Evolutionary conservation across 2,113 vertebrate genomes (phyloP).

Genomic region (Chinchilla lanigera): DNA sequence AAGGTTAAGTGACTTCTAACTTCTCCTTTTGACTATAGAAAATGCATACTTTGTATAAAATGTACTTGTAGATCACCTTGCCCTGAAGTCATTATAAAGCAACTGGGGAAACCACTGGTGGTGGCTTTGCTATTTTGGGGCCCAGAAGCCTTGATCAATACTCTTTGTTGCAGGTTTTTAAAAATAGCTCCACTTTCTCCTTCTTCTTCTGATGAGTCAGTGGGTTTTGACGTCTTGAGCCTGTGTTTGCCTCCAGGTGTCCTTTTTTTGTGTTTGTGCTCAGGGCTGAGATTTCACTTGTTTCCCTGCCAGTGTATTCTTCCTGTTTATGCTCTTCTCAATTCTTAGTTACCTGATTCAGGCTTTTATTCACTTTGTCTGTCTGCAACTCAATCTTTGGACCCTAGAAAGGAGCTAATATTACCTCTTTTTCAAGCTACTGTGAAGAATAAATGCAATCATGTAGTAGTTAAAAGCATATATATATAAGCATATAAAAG

Average conservation of each 20-base stretch:
- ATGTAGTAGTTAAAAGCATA: neutral
- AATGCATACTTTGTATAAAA: neutral
- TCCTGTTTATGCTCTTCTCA: neutral
- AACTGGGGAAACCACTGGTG: neutral
- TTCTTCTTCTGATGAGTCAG: neutral
- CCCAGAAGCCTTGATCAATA: neutral
- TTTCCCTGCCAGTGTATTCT: neutral
- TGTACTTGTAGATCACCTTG: neutral
- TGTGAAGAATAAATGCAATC: conserved; percentile 1
- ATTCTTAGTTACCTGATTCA: neutral
- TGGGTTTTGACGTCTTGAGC: neutral
- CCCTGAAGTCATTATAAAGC: neutral
- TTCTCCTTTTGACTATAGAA: conserved; percentile 7
- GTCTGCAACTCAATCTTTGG: neutral
- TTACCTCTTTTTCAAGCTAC: neutral
- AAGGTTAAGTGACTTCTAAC: neutral
- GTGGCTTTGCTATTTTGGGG: neutral
- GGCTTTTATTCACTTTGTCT: neutral
- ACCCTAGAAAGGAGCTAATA: neutral
- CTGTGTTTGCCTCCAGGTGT: neutral
- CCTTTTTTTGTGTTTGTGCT: neutral
- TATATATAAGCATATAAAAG: neutral
- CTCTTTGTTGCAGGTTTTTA: neutral
- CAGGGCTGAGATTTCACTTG: neutral
- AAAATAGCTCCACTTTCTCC: neutral